Percentiles rank a stretch among this genome's conserved stretches.
phyloP scores from a whole-genome alignment of 2,797 vertebrate genomes.

The Muraenolepis orangiensis region DNA sequence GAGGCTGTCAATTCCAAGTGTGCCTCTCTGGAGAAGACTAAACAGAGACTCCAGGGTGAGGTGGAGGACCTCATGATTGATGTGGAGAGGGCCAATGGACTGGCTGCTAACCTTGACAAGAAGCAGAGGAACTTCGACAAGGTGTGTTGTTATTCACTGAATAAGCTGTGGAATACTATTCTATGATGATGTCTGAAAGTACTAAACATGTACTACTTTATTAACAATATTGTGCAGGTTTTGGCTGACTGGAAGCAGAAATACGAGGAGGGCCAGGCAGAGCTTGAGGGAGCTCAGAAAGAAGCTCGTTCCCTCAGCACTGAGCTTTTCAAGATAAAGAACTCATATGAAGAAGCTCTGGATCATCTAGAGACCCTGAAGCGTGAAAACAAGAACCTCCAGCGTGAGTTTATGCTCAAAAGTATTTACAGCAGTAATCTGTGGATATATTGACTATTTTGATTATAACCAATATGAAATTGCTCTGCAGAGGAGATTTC shows the following conservation, averaged over 20 bases:
- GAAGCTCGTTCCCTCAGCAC: constrained; percentile 80
- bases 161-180: not conserved
- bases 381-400: constrained; percentile 86
- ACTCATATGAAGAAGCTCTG: constrained; percentile 82
- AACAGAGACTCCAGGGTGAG: too few species aligned
- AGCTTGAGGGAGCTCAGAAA: constrained; percentile 82
- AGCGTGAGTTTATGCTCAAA: constrained; percentile 48
- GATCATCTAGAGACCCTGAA: constrained; percentile 84
- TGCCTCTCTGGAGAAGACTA: too few species aligned
- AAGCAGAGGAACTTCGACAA: constrained; percentile 1
- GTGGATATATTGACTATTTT: not conserved
- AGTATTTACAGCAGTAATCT: not conserved
- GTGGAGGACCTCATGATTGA: too few species aligned
- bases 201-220: not conserved
- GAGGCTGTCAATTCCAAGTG: too few species aligned
- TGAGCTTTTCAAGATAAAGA: constrained; percentile 87
- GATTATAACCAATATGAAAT: not conserved
- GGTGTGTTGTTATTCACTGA: not conserved
- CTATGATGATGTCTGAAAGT: not conserved
- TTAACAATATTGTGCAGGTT: constrained; percentile 40
- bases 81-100: too few species aligned
- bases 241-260: constrained; percentile 85
- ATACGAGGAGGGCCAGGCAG: constrained; percentile 81
- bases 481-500: constrained; percentile 79
- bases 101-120: not conserved